Percentiles rank a stretch among this genome's conserved stretches.
These are phyloP conservation scores for Orchestes rusci DNA, from an alignment of 2,888 invertebrate genomes.

Conservation along the genomic window DNA sequence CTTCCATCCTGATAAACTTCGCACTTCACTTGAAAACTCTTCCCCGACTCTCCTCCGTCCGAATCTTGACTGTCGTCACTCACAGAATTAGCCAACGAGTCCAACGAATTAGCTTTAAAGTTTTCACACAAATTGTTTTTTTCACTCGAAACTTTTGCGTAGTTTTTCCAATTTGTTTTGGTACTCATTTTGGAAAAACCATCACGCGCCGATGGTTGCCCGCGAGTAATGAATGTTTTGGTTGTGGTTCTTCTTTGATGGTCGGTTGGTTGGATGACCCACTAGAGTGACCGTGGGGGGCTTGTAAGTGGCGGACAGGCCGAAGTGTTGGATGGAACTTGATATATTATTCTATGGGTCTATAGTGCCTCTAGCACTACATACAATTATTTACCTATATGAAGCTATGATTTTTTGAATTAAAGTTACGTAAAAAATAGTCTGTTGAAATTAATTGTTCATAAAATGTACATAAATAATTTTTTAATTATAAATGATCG, in stretches of 20 bases:
- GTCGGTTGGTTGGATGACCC: conserved; percentile 39
- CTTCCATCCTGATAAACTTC: conserved; percentile 41
- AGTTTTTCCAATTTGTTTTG: conserved; percentile 31
- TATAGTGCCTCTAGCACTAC: too few relatives aligned
- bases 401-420: too few relatives aligned
- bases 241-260: neutral
- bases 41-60: conserved; percentile 57
- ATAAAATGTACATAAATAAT: too few relatives aligned
- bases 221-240: neutral
- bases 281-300: conserved; percentile 27
- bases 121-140: conserved; percentile 25
- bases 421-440: too few relatives aligned
- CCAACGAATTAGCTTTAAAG: conserved; percentile 52
- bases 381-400: too few relatives aligned
- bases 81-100: conserved; percentile 63
- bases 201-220: neutral
- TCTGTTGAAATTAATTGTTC: too few relatives aligned
- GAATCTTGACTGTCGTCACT: conserved; percentile 53
- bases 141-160: conserved; percentile 10
- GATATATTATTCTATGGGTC: too few relatives aligned
- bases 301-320: conserved; percentile 10
- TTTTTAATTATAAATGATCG: too few relatives aligned
- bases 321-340: too few relatives aligned
- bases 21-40: conserved; percentile 41
- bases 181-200: conserved; percentile 29